Percentiles rank a stretch among this genome's conserved stretches.
Conservation (phyloP, 2,888 invertebrate species). For the Ptycholaimellus sp. region DNA sequence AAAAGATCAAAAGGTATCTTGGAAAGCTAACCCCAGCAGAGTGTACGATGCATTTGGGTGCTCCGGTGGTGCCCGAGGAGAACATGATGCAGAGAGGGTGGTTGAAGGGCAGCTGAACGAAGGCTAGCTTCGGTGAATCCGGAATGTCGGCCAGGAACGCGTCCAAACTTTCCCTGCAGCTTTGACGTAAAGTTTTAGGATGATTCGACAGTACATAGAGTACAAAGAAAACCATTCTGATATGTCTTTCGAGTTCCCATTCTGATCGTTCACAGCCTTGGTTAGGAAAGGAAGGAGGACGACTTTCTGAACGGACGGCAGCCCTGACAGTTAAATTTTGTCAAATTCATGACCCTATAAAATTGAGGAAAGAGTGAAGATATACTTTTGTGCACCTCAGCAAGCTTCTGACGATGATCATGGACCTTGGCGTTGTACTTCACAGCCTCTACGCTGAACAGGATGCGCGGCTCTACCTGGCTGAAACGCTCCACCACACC, state of each 20-base stretch:
- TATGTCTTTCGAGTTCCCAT: no score
- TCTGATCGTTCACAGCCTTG: no score
- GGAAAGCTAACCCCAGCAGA: constrained; percentile 32
- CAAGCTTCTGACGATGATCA: constrained; percentile 31
- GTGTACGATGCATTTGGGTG: constrained; percentile 38
- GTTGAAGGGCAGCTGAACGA: constrained; percentile 34
- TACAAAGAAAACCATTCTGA: no score
- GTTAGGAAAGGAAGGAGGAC: constrained; percentile 12
- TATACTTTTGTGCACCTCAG: constrained; percentile 26
- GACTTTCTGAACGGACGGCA: constrained; percentile 14
- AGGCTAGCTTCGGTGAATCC: constrained; percentile 19
- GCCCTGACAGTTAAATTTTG: constrained; percentile 3
- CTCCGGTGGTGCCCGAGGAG: constrained; percentile 38
- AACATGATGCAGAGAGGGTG: constrained; percentile 37
- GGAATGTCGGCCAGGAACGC: constrained; percentile 5
- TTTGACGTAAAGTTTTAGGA: not conserved
- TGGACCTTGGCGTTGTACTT: constrained; percentile 35
- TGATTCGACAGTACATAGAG: not conserved
- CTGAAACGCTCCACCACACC: not conserved
- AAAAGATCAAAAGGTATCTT: constrained; percentile 2
- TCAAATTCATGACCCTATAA: not conserved
- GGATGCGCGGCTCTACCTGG: constrained; percentile 34
- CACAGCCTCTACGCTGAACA: constrained; percentile 35
- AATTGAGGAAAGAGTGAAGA: constrained; percentile 1
- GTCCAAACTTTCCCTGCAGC: not conserved